Evolutionary conservation across 2,113 vertebrate species (phyloP), one percentile per base, ranked within the genome.

Genomic region (Daubentonia madagascariensis): DNA sequence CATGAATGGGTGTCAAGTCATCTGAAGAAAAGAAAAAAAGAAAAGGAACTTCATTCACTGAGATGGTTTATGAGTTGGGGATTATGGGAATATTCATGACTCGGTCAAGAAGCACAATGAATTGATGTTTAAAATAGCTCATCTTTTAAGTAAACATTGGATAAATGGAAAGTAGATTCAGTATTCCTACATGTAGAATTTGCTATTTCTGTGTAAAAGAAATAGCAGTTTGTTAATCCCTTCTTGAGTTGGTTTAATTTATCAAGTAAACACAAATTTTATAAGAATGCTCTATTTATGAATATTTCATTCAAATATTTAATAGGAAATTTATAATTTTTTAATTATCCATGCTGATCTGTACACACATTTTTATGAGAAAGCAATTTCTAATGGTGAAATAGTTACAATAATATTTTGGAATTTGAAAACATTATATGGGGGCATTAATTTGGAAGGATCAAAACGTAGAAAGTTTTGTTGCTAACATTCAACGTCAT

Each of bases 11-110:
- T 97, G 96, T 98, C 94, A 95, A 85, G 97, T 91, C 65, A 5
- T 91, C 89, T 98, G 84, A 97, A 96, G 92, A 88, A 73, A 97
- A 94, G 88, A 79, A 96, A 88, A 86, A 95, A 84, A 95, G 88
- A 78, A 50, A 96, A 96, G 75, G 94, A 98, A 96, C 97, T 98
- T 98, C 92, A 94, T 98, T 98, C 97, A 97, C 81, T 84, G 97
- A 97, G 98, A 94, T 92, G 98, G 98, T 98, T 99, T 99, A 98
- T 98, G 99, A 99, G 90, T 93, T 99, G 98, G 98, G 99, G 99
- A 99, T 99, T 99, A 99, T 99, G 98, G 99, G 99, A 99, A 99
- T 99, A 99, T 99, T 99, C 99, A 99, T 99, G 99, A 99, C 98
- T 98, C 99, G 99, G 99, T 99, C 99, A 99, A 99, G 99, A 98